These are phyloP conservation scores for Rhyacophila evoluta DNA, from an alignment of 2,888 invertebrate species.

Conservation along the genomic window DNA sequence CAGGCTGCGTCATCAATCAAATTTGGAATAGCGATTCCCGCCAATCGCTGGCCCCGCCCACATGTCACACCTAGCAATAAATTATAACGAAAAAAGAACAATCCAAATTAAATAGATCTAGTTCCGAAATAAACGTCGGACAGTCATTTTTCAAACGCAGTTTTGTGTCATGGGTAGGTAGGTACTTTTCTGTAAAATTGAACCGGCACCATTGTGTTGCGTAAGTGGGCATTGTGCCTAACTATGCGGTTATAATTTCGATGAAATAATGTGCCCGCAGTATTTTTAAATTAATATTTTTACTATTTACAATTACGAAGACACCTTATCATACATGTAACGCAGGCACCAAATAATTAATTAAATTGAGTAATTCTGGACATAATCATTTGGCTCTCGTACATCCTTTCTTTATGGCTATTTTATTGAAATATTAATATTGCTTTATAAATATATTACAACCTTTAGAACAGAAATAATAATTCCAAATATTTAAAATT, in stretches of 20 bases:
- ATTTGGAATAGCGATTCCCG: slow-evolving; percentile 49
- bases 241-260: not conserved
- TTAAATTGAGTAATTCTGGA: too few relatives aligned
- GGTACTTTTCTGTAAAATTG: slow-evolving; percentile 1
- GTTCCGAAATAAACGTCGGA: slow-evolving; percentile 29
- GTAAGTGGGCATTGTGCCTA: slow-evolving; percentile 20
- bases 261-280: not conserved
- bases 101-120: slow-evolving; percentile 37
- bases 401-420: too few relatives aligned
- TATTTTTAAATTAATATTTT: not conserved
- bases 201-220: slow-evolving; percentile 19
- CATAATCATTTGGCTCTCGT: too few relatives aligned
- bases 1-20: slow-evolving; percentile 46
- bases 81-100: slow-evolving; percentile 41
- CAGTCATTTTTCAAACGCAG: slow-evolving; percentile 28
- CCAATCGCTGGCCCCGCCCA: slow-evolving; percentile 46
- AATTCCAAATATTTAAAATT: too few relatives aligned
- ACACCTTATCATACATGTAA: too few relatives aligned
- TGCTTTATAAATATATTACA: too few relatives aligned
- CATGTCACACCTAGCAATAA: slow-evolving; percentile 44
- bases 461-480: too few relatives aligned
- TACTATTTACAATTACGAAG: not conserved
- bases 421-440: too few relatives aligned
- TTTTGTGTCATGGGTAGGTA: slow-evolving; percentile 1
- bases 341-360: too few relatives aligned